Evolutionary conservation across 2,888 invertebrate species (phyloP).

Genomic region (Cepaea hortensis): DNA sequence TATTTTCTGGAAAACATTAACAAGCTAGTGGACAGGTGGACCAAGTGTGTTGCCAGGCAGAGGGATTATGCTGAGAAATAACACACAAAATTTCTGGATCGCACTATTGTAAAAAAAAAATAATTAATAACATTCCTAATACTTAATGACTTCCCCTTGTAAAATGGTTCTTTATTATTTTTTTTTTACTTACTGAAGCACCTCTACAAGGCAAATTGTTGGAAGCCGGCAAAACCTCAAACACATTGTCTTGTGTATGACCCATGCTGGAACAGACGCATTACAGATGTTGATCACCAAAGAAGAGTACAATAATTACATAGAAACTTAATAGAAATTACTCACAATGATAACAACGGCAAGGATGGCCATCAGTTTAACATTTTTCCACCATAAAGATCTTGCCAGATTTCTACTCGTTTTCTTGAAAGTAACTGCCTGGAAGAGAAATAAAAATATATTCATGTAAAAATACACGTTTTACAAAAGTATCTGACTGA

Average conservation of each 20-base stretch:
- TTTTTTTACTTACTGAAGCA: not conserved
- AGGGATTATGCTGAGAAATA: too few relatives aligned
- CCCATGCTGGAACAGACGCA: not conserved
- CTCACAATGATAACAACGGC: constrained; percentile 82
- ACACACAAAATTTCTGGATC: too few relatives aligned
- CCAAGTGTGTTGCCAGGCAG: too few relatives aligned
- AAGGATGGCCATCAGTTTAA: constrained; percentile 90
- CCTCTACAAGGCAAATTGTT: not conserved
- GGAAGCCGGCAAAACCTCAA: not conserved
- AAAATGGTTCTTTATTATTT: too few relatives aligned
- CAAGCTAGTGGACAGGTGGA: too few relatives aligned
- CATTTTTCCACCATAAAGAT: constrained; percentile 94
- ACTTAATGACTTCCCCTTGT: too few relatives aligned
- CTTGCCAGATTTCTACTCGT: constrained; percentile 90
- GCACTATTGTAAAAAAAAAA: too few relatives aligned
- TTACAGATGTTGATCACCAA: not conserved
- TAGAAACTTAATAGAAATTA: constrained; percentile 52
- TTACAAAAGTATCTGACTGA: not conserved
- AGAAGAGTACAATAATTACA: not conserved
- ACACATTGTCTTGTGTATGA: not conserved
- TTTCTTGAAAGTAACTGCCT: constrained; percentile 92
- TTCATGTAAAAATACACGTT: not conserved
- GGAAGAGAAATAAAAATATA: constrained; percentile 73
- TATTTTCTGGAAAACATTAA: too few relatives aligned
- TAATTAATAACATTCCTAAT: too few relatives aligned